Evolutionary conservation across 2,888 invertebrate species (phyloP).

Genomic region (Diarsia rubi): DNA sequence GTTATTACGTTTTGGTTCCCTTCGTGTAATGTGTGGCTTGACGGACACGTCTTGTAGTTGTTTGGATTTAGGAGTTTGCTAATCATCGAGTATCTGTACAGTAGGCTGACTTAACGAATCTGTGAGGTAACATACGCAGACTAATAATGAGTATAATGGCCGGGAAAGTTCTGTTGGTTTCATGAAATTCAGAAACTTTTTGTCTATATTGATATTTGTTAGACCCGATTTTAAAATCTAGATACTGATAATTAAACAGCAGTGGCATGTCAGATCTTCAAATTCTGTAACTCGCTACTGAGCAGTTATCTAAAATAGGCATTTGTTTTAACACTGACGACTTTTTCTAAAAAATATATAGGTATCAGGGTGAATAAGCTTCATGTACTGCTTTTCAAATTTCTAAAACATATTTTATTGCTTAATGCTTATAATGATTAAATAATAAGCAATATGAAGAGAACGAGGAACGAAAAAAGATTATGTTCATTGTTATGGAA

Average conservation of each 20-base stretch:
- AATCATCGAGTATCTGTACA: not conserved
- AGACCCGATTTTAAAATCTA: not conserved
- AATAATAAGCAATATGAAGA: slow-evolving; percentile 83
- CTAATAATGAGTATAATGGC: not conserved
- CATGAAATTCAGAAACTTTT: not conserved
- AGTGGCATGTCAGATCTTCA: too few relatives aligned
- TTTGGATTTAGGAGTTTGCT: not conserved
- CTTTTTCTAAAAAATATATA: not conserved
- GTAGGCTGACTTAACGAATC: not conserved
- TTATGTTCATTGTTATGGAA: slow-evolving; percentile 87
- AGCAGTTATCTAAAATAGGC: not conserved
- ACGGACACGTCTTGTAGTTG: not conserved
- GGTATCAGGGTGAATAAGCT: not conserved
- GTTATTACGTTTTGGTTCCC: slow-evolving; percentile 22
- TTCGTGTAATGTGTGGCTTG: not conserved
- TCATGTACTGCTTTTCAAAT: slow-evolving; percentile 5
- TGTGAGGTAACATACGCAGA: not conserved
- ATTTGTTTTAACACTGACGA: not conserved
- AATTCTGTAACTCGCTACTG: not conserved
- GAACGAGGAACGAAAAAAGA: slow-evolving; percentile 80
- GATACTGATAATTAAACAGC: not conserved
- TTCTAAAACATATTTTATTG: slow-evolving; percentile 67
- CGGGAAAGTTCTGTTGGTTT: not conserved
- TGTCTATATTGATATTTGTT: not conserved
- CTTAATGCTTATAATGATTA: slow-evolving; percentile 78